A percentile compares a stretch with the other conserved stretches of the same genome.
These are phyloP conservation scores for Polyommatus icarus DNA, from an alignment of 2,888 invertebrate species.

Conservation along the genomic window DNA sequence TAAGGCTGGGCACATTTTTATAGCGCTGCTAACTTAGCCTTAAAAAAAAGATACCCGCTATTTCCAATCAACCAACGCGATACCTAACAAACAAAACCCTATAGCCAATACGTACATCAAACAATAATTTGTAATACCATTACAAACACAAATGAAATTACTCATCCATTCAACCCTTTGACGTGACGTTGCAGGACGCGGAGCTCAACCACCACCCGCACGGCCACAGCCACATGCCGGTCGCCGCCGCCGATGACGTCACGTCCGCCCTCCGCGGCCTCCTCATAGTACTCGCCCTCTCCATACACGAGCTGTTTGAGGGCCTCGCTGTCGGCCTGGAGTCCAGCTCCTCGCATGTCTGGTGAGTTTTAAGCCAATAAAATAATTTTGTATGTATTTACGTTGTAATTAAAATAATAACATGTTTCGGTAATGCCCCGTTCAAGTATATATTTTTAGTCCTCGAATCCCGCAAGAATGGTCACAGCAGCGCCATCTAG, in stretches of 20 bases:
- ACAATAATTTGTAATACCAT: not conserved
- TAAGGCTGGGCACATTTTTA: too few species aligned
- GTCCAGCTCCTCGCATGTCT: slow-evolving; percentile 71
- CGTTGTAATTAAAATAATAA: not conserved
- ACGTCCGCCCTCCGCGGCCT: slow-evolving; percentile 84
- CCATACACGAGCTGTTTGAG: slow-evolving; percentile 93
- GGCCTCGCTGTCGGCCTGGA: slow-evolving; percentile 91
- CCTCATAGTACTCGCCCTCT: slow-evolving; percentile 89
- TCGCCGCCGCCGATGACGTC: slow-evolving; percentile 63
- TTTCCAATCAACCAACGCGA: too few species aligned
- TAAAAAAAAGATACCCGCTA: too few species aligned
- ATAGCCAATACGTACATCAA: too few species aligned
- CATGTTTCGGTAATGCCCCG: not conserved
- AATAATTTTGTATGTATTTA: not conserved
- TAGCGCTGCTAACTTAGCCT: too few species aligned
- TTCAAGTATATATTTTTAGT: not conserved
- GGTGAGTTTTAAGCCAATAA: slow-evolving; percentile 51
- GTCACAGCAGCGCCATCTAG: not conserved
- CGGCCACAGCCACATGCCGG: slow-evolving; percentile 73
- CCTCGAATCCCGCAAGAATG: not conserved
- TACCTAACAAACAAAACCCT: too few species aligned
- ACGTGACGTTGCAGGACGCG: slow-evolving; percentile 52
- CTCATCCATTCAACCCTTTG: not conserved
- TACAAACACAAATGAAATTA: slow-evolving; percentile 42
- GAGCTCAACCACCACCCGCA: slow-evolving; percentile 58